phyloP scores from a whole-genome alignment of 2,888 invertebrate genomes.

The Drosophila testacea region DNA sequence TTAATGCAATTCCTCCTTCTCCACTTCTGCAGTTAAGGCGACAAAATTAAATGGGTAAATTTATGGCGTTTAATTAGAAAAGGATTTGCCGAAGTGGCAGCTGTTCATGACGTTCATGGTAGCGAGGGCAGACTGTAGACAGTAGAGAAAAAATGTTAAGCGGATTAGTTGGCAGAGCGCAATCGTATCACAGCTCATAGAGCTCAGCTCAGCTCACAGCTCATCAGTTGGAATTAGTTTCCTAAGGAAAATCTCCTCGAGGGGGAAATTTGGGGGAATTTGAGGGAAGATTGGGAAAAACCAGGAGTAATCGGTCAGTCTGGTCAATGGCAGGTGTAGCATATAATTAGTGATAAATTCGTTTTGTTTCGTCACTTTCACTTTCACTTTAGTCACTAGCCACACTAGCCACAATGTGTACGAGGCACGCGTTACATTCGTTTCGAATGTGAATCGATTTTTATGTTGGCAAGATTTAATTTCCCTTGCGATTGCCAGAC shows the following conservation, averaged over 20 bases:
- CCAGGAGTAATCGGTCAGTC: constrained; percentile 19
- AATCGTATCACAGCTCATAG: constrained; percentile 22
- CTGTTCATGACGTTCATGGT: constrained; percentile 18
- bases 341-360: constrained; percentile 31
- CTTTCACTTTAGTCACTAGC: constrained; percentile 26
- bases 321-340: constrained; percentile 24
- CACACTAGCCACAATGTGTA: constrained; percentile 16
- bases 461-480: constrained; percentile 53
- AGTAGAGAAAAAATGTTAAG: constrained; percentile 30
- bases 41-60: constrained; percentile 45
- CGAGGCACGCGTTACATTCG: constrained; percentile 26
- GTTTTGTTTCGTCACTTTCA: constrained; percentile 50
- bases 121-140: constrained; percentile 42
- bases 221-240: constrained; percentile 17
- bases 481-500: constrained; percentile 61
- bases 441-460: constrained; percentile 26
- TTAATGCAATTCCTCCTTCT: constrained; percentile 58
- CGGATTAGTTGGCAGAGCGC: constrained; percentile 33
- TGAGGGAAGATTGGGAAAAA: not conserved
- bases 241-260: not conserved
- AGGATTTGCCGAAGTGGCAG: constrained; percentile 57
- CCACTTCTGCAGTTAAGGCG: constrained; percentile 8
- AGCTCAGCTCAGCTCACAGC: constrained; percentile 21
- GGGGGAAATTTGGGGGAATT: not conserved
- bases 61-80: constrained; percentile 63